phyloP scores from a whole-genome alignment of 2,888 invertebrate species.

The Drosophila siamana region DNA sequence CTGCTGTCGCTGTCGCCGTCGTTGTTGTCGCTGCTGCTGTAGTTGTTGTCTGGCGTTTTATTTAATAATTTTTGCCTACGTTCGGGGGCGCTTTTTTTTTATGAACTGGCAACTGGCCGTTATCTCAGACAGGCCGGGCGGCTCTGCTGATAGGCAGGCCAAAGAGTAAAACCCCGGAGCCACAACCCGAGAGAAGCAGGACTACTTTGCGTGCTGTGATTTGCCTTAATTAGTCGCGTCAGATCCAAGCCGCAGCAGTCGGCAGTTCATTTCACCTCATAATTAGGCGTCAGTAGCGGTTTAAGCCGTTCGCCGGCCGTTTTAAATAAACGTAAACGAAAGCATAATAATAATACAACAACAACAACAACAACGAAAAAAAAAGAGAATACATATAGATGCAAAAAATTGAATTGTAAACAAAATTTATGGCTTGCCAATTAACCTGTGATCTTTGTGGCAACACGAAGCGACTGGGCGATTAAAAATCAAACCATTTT shows the following conservation, averaged over 20 bases:
- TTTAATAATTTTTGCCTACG: constrained; percentile 68
- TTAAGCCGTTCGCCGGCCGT: constrained; percentile 32
- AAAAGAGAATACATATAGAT: background rate
- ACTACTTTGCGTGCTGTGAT: constrained; percentile 72
- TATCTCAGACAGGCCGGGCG: constrained; percentile 51
- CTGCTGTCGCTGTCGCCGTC: constrained; percentile 13
- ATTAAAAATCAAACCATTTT: constrained; percentile 41
- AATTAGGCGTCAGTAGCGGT: constrained; percentile 46
- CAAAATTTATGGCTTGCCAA: constrained; percentile 49
- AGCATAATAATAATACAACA: constrained; percentile 9
- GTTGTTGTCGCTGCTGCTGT: constrained; percentile 12
- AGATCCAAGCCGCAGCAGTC: constrained; percentile 33
- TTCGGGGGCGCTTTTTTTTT: constrained; percentile 50
- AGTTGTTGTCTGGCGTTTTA: constrained; percentile 62
- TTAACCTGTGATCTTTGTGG: constrained; percentile 49
- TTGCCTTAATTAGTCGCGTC: constrained; percentile 73
- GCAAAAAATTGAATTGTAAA: constrained; percentile 23
- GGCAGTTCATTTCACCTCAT: constrained; percentile 45
- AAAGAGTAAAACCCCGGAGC: constrained; percentile 5
- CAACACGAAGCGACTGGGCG: constrained; percentile 16
- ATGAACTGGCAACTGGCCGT: constrained; percentile 64
- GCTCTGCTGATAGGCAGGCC: constrained; percentile 11
- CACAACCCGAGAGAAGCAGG: constrained; percentile 12
- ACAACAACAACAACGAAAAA: constrained; percentile 9
- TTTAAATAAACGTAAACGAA: constrained; percentile 13